Base-by-base conservation (phyloP, 2,113 vertebrate species). In the Microcebus tavaratra region DNA sequence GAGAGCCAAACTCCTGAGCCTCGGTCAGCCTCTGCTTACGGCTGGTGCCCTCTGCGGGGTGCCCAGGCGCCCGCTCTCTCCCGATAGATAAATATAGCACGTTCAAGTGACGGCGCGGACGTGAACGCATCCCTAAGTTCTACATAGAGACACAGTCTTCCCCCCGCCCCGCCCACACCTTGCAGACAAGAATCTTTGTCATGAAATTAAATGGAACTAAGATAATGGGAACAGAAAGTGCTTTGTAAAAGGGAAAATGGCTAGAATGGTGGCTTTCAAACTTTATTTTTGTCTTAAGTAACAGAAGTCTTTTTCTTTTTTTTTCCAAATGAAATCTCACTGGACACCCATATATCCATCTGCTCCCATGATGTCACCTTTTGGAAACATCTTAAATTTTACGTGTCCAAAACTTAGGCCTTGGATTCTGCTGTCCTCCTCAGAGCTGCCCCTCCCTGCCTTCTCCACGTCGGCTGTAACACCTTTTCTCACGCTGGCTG, bases 181-280 rank as follows among this genome's bases (percentile, higher is more conserved):
- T 15, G 31, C 50, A 72, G 34, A 82, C 65, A 45, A 65, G n/a
- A 45, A 73, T 67, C 72, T 75, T 83, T 36, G 67, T 83, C 89
- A 88, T 83, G 36, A 63, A 75, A 89, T 79, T 70, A 91, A 91
- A 42, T 31, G 61, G 63, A 90, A 87, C 61, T 23, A 48, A 90
- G 67, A 72, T 79, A 59, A 61, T 91, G 91, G 91, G 63, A 83
- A 73, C 48, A 39, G 61, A 48, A 91, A 89, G 53, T 82, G 73
- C 53, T 95, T 68, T 67, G 91, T 65, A 18, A 82, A 55, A 79
- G 85, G 70, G 50, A 91, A 81, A 65, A 42, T 39, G 53, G 53
- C 68, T 29, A 50, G 67, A 75, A 82, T 5, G 5, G 34, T 55
- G n/a, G 23, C 53, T 92, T 76, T 81, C 59, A 34, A 20, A 39